A percentile compares a stretch with the other conserved stretches of the same genome.
These are phyloP conservation scores for Pyrocephalus nanus DNA, from an alignment of 2,797 vertebrate genomes.

Conservation along the genomic window DNA sequence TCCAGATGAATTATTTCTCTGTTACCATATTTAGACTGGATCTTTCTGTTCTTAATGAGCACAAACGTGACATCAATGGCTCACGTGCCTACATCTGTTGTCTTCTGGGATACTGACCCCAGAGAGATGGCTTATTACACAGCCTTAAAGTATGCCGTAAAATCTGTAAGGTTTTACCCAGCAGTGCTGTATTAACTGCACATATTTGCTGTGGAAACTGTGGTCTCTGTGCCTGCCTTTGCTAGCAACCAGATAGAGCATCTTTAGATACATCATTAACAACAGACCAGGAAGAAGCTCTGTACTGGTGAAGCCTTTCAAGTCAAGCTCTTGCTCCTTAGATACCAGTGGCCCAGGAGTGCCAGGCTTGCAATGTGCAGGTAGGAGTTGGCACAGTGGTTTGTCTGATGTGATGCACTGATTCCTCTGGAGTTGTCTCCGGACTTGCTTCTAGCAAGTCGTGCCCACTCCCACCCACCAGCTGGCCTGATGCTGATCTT, in stretches of 20 bases:
- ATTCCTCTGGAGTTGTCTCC: not conserved
- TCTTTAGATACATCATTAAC: not conserved
- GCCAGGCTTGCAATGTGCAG: not conserved
- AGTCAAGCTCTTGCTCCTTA: not conserved
- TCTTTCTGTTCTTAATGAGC: not conserved
- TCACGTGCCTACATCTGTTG: not conserved
- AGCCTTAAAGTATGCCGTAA: not conserved
- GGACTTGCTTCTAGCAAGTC: rapidly evolving
- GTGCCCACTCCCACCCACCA: rapidly evolving
- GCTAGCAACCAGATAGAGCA: not conserved
- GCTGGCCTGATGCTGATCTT: rapidly evolving
- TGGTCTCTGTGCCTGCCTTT: not conserved
- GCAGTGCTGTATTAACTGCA: not conserved
- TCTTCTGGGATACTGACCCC: not conserved
- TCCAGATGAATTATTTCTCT: not conserved
- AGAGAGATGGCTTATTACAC: not conserved
- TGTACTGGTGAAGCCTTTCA: not conserved
- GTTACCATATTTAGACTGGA: not conserved
- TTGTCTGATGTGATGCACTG: not conserved
- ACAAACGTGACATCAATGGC: not conserved
- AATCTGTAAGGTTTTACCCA: not conserved
- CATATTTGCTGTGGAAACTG: not conserved
- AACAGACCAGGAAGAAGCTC: not conserved
- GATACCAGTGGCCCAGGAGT: rapidly evolving
- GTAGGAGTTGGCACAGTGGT: not conserved